Conservation (phyloP, 2,113 vertebrate species). For the Myiozetetes cayanensis region DNA sequence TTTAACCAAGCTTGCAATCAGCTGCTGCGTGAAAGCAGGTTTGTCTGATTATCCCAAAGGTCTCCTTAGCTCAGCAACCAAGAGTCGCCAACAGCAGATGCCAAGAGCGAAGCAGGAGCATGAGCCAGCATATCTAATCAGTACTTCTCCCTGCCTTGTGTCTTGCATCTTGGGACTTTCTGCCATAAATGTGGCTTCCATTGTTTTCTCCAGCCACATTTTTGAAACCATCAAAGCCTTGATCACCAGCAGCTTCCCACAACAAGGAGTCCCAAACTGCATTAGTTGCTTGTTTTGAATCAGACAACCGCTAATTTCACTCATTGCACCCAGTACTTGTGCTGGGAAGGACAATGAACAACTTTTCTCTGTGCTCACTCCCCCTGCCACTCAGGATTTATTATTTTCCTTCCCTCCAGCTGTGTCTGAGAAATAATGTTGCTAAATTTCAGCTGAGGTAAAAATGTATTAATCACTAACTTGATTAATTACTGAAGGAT, state of each 20-base stretch:
- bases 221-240: neutral
- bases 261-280: neutral
- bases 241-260: neutral
- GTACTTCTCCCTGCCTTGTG: neutral
- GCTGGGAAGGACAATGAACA: neutral
- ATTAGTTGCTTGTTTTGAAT: neutral
- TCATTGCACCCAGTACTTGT: neutral
- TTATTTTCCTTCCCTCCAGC: slow-evolving; percentile 47
- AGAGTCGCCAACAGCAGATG: neutral
- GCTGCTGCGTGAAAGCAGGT: neutral
- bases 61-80: slow-evolving; percentile 17
- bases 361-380: neutral
- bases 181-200: neutral
- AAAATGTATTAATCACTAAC: slow-evolving; percentile 51
- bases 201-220: neutral
- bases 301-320: neutral
- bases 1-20: slow-evolving; percentile 11
- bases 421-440: slow-evolving; percentile 47
- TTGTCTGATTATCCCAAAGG: slow-evolving; percentile 11
- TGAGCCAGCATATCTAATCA: neutral
- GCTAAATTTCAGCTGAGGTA: slow-evolving; percentile 37
- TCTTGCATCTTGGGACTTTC: neutral
- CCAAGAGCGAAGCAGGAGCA: neutral
- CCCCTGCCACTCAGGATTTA: slow-evolving; percentile 31
- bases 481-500: slow-evolving; percentile 59